Base-by-base conservation (phyloP, 2,888 invertebrate species). In the Bugula neritina region DNA sequence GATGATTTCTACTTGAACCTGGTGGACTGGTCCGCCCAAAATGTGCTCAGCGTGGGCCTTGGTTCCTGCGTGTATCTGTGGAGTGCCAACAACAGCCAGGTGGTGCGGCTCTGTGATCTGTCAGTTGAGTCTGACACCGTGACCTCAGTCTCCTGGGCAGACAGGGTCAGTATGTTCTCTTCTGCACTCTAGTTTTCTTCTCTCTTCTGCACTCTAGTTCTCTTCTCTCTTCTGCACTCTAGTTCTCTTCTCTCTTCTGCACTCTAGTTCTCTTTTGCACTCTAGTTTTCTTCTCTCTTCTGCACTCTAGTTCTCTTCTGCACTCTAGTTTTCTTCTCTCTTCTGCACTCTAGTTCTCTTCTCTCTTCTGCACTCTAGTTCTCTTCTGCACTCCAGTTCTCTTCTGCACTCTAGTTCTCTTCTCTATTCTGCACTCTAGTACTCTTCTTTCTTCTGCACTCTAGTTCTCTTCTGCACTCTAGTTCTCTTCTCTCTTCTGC, bases 1-100 rank as follows among this genome's bases (percentile, higher is more conserved):
- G 99, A 99, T 86, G 99, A 99, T 86, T 99, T 99, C 87, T 97
- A 97, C 84, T 86, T 99, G 77, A 99, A 99, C 86, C 88, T 99
- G 75, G 98, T 99, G 52, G 99, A 99, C 85, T 99, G 99, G 99
- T 97, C 97, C 2, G 93, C 96, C 71, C 95, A 95, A 86, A 99
- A 99, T 85, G 94, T 99, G 52, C 89, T 99, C 74, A 95, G 96
- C 83, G 99, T 99, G 1, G 99, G 98, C 0, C 87, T 99, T 27
- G 96, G 96, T 43, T 94, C 94, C 80, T 97, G 97, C 84, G 99
- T 99, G 0, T 99, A 99, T 84, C 86, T 99, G 74, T 99, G 99
- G 99, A 97, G 95, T 79, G 99, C 99, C 13, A 95, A 94, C 82
- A 99, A 97, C 74, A 96, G 96, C 84, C 96, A 98, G 88, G 87